Evolutionary conservation across 37 sponge, comb jelly and placozoan genomes (phyloP).

Genomic region (Geodia barretti): DNA sequence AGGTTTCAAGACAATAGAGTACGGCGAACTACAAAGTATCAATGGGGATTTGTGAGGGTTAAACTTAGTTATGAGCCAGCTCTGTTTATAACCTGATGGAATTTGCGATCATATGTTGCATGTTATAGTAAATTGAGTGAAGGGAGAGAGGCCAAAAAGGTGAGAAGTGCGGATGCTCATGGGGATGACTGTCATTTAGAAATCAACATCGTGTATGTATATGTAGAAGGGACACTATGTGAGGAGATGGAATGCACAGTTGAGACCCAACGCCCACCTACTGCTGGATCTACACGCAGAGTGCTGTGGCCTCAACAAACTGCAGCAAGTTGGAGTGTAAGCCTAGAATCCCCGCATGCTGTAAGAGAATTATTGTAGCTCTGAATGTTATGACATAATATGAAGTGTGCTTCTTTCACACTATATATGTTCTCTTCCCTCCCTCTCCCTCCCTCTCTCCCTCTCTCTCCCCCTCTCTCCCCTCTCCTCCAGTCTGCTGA

Average conservation of each 20-base stretch:
- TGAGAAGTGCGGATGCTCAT: too few relatives aligned
- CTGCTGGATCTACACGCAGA: constrained; percentile 46
- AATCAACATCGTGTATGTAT: too few relatives aligned
- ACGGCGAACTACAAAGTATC: not conserved
- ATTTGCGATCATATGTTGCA: not conserved
- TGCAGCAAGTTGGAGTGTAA: constrained; percentile 40
- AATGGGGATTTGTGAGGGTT: not conserved
- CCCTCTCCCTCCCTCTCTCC: not conserved
- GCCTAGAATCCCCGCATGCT: not conserved
- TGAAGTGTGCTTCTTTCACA: too few relatives aligned
- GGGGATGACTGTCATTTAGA: too few relatives aligned
- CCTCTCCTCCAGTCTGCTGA: constrained; percentile 28
- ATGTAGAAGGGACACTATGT: constrained; percentile 9
- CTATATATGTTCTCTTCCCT: not conserved
- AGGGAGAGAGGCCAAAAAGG: too few relatives aligned
- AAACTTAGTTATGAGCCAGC: not conserved
- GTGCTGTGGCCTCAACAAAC: constrained; percentile 25
- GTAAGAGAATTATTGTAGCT: too few relatives aligned
- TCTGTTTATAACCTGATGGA: not conserved
- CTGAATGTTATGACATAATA: too few relatives aligned
- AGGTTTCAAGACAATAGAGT: not conserved
- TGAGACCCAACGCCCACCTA: constrained; percentile 1
- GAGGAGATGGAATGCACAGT: constrained; percentile 26
- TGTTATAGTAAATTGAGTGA: too few relatives aligned
- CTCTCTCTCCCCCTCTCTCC: not conserved